These are phyloP conservation scores for Spea hammondii DNA, from an alignment of 2,797 vertebrate species.

Conservation along the genomic window DNA sequence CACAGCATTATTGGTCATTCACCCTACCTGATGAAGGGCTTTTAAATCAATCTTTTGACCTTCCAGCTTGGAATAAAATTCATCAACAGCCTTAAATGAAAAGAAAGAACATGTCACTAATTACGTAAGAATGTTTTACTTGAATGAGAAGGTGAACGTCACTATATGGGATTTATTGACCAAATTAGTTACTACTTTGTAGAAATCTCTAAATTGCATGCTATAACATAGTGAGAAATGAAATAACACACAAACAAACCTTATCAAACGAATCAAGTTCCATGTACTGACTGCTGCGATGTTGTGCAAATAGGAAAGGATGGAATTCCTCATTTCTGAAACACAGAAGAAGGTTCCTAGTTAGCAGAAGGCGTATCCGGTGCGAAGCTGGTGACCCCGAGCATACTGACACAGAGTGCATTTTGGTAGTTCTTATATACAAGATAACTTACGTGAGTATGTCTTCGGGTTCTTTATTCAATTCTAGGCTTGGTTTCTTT, in stretches of 20 bases:
- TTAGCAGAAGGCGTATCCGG: no score
- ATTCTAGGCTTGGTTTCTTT: constrained; percentile 84
- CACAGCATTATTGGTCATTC: neutral
- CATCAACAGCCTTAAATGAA: constrained; percentile 84
- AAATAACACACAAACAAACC: constrained; percentile 65
- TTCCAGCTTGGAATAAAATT: constrained; percentile 98
- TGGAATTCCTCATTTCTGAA: constrained; percentile 97
- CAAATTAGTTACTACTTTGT: no score
- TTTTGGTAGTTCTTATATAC: neutral
- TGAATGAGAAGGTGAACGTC: no score
- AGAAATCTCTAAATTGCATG: no score
- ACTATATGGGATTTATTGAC: no score
- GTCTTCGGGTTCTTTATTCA: constrained; percentile 80
- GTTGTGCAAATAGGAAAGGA: constrained; percentile 92
- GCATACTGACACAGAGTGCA: no score
- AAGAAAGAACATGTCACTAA: constrained; percentile 1
- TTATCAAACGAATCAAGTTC: constrained; percentile 96
- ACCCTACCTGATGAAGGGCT: constrained; percentile 84
- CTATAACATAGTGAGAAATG: no score
- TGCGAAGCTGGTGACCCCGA: no score
- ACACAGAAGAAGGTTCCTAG: constrained; percentile 53
- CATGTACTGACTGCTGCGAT: constrained; percentile 78
- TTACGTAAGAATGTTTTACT: neutral
- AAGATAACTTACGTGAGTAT: constrained; percentile 83
- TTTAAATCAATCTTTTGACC: constrained; percentile 96